Conservation (phyloP, 1,140 invertebrate species). For the Temnothorax nylanderi region DNA sequence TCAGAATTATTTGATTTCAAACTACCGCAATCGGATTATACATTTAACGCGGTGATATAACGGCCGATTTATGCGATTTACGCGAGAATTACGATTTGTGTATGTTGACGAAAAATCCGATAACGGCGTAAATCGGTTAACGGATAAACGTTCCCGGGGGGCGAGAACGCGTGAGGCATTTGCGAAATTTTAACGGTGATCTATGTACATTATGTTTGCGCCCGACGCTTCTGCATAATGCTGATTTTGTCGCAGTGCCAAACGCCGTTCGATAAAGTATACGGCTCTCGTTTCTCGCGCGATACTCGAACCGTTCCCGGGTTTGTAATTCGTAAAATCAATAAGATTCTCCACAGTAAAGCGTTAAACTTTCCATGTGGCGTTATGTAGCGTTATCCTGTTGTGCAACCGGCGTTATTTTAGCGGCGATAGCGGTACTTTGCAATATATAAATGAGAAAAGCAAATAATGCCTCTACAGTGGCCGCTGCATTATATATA, state of each 20-base stretch:
- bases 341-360: not conserved
- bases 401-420: not conserved
- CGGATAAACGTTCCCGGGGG: not conserved
- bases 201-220: slow-evolving; percentile 9
- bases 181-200: slow-evolving; percentile 20
- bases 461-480: not conserved
- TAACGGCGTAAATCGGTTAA: not conserved
- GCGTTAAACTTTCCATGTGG: not conserved
- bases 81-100: not conserved
- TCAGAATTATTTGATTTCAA: not conserved
- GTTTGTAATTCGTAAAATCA: not conserved
- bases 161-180: not conserved
- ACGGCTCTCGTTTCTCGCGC: not conserved
- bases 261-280: slow-evolving; percentile 33
- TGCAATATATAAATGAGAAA: not conserved
- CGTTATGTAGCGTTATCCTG: not conserved
- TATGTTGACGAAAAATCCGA: slow-evolving; percentile 16
- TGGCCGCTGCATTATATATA: not conserved
- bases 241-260: slow-evolving; percentile 36
- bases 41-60: not conserved
- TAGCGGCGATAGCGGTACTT: not conserved
- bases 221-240: slow-evolving; percentile 1
- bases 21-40: not conserved
- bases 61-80: not conserved
- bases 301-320: not conserved